Evolutionary conservation across 2,797 vertebrate genomes (phyloP), one percentile per base, ranked within the genome.

Genomic region (Sebastolobus altivelis): DNA sequence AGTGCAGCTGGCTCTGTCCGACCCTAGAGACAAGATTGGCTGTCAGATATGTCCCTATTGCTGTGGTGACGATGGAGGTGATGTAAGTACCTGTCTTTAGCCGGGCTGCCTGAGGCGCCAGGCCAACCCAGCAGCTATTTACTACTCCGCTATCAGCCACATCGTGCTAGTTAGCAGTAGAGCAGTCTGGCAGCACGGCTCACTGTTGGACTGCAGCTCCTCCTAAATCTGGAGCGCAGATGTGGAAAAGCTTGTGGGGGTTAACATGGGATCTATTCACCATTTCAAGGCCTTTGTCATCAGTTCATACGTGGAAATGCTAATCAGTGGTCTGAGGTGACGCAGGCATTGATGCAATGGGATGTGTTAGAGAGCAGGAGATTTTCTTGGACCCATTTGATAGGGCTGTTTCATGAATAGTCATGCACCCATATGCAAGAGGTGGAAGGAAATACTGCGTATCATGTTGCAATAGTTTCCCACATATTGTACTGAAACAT

Each of bases 41-140:
- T 83, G 80, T 83, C 31, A 78, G 72, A 81, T 61, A 62, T 43
- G 58, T 72, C 67, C 65, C 77, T 61, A 66, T 77, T 82, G 87
- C 75, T 77, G 83, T 71, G 38, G 85, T 92, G 87, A 91, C 58
- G 76, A 86, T 71, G 75, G 87, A 82, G 83, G 73, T 94, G 93
- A 95, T 90, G 91, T 94, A 90, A 93, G 87, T 54, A 71, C 29
- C 90, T 77, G 74, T 89, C 81, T 95, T 94, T 94, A 93, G 92
- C 88, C 1, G 16, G 71, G 60, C 80, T 74, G 88, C 77, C 71
- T 38, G 70, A 85, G 90, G 90, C 82, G 54, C 83, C 83, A 65
- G 58, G 91, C 88, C 91, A 92, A 77, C 75, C 82, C 68, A 52
- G 74, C 84, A 81, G 79, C 90, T 91, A 94, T 93, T 94, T 92